These are phyloP conservation scores for Leptobrachium leishanense DNA, from an alignment of 2,113 vertebrate genomes.

Conservation along the genomic window DNA sequence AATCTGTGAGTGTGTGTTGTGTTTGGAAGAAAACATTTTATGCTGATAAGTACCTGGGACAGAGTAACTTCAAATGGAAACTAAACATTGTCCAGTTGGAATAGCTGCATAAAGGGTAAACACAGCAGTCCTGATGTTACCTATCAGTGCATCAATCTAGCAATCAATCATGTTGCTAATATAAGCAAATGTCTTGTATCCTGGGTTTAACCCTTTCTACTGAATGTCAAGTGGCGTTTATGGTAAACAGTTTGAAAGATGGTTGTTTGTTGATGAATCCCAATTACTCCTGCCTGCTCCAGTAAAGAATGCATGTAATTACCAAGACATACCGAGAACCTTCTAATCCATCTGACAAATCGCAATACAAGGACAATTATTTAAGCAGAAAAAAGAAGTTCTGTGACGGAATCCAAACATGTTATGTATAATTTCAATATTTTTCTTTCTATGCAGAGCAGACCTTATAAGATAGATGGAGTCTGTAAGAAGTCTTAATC, in stretches of 20 bases:
- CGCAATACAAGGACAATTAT: not conserved
- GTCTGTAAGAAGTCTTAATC: too few relatives aligned
- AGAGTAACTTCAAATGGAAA: slow-evolving; percentile 27
- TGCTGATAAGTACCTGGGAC: not conserved
- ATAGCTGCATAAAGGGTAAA: slow-evolving; percentile 24
- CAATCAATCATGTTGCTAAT: slow-evolving; percentile 27
- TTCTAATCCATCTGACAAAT: not conserved
- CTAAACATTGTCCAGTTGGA: slow-evolving; percentile 40
- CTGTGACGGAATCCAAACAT: too few relatives aligned
- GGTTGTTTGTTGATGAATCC: slow-evolving; percentile 21
- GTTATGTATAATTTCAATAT: too few relatives aligned
- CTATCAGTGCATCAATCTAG: slow-evolving; percentile 41
- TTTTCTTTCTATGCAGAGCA: too few relatives aligned
- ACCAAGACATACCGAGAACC: not conserved
- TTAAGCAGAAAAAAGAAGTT: too few relatives aligned
- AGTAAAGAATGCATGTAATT: not conserved
- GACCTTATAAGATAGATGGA: too few relatives aligned
- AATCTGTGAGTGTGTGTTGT: not conserved
- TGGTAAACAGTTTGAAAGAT: slow-evolving; percentile 40
- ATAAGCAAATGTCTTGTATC: slow-evolving; percentile 45
- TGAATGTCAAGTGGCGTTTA: slow-evolving; percentile 42
- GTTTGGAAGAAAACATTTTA: not conserved
- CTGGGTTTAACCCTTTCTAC: slow-evolving; percentile 40
- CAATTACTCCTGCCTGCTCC: not conserved
- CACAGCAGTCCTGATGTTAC: slow-evolving; percentile 29